Base-by-base conservation (phyloP, 1,140 invertebrate species). In the Bacillus rossius region DNA sequence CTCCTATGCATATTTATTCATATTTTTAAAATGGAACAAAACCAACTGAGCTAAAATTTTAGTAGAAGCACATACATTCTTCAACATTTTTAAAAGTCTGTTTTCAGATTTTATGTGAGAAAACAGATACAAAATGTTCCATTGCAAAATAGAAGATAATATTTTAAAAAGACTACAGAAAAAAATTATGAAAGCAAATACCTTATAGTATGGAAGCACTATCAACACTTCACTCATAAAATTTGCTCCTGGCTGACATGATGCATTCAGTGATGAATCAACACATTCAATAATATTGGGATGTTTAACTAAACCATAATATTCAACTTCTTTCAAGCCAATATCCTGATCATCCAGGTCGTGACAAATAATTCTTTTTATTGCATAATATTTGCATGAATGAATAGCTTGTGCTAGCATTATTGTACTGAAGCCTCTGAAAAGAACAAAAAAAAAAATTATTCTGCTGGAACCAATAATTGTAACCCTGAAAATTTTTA, bases 331-430 rank as follows among this genome's bases (percentile, higher is more conserved):
- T 62, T 82, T 79, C 61, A 84, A 68, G 0, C 89, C 89, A 59
- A 82, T 71, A 65, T 82, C 80, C 66, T 92, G 86, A 69, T 94
- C 91, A 59, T 91, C 87, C 60, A 83, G 75, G 52, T 84, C 83
- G 73, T 93, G 89, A 70, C 89, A 92, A 41, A 82, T 79, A 42
- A 94, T 91, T 66, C 87, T 81, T 75, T 94, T 94, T 37, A 93
- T 71, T 10, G 91, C 92, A 79, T 83, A 92, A 55, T 81, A 77
- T 60, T 85, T 84, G 63, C 83, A 83, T 8, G 81, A 86, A n/a
- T 75, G 57, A n/a, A 74, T 64, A 73, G 92, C 86, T 71, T 92
- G 87, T 2, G 89, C 84, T 60, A 94, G 74, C 65, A 87, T 84
- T 54, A 94, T 88, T 57, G 84, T 84, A 69, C 90, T 92, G 67